These are phyloP conservation scores for Dipodomys stephensi DNA, from an alignment of 2,113 vertebrate species.

Conservation along the genomic window DNA sequence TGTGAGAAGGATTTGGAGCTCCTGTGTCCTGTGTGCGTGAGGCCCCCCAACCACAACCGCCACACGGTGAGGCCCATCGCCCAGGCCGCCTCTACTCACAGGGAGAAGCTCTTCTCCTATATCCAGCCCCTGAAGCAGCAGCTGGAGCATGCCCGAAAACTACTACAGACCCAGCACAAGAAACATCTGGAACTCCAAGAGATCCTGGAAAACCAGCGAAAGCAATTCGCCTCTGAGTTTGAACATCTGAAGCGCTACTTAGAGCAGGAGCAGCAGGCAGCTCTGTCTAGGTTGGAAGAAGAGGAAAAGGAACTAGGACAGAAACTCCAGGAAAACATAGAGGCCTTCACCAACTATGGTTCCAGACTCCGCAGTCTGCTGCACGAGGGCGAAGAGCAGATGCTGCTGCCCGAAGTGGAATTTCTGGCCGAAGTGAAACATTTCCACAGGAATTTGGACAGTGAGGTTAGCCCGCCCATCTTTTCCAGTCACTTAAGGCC, in stretches of 20 bases:
- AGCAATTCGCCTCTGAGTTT: neutral
- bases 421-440: neutral
- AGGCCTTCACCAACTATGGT: neutral
- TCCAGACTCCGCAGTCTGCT: neutral
- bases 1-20: conserved; percentile 75
- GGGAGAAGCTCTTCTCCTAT: neutral
- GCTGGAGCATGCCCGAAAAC: neutral
- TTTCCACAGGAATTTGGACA: neutral
- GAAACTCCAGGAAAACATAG: neutral
- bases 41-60: neutral
- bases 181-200: neutral
- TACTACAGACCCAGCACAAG: neutral
- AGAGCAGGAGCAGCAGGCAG: neutral
- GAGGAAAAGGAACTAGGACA: neutral
- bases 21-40: conserved; percentile 49
- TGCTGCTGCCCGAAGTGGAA: neutral
- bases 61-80: neutral
- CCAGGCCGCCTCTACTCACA: neutral
- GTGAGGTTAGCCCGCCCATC: neutral
- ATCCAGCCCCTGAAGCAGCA: neutral
- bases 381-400: neutral
- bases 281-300: neutral
- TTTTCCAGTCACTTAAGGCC: neutral
- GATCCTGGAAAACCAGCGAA: neutral
- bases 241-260: conserved; percentile 11